Evolutionary conservation across 2,113 vertebrate genomes (phyloP).

Genomic region (Furnarius figulus): DNA sequence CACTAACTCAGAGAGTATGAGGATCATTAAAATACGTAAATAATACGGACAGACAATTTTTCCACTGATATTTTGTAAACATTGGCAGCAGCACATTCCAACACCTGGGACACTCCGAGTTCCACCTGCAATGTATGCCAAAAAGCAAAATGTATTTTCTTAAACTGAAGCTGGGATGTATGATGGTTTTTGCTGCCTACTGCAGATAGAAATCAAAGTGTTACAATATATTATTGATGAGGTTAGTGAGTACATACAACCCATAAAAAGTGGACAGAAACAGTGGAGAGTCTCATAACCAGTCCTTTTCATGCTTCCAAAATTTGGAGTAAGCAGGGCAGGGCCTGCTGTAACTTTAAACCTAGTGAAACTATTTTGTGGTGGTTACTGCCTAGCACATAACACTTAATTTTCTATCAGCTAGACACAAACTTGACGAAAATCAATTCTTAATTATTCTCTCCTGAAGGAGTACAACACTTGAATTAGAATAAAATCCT

Average conservation of each 20-base stretch:
- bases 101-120: background rate
- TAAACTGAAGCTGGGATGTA: background rate
- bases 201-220: background rate
- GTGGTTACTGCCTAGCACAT: background rate
- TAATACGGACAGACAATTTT: background rate
- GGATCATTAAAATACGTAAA: background rate
- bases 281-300: background rate
- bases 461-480: background rate
- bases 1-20: background rate
- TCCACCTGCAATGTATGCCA: background rate
- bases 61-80: background rate
- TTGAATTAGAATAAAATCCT: background rate
- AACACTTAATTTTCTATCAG: background rate
- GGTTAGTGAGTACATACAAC: background rate
- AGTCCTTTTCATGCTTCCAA: background rate
- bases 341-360: background rate
- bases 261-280: background rate
- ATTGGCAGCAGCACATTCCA: background rate
- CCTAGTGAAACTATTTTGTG: background rate
- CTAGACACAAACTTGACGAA: background rate
- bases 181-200: background rate
- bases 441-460: background rate
- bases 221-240: background rate
- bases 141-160: background rate
- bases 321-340: background rate